These are phyloP conservation scores for Trichosurus vulpecula DNA, from an alignment of 2,797 vertebrate genomes.

Conservation along the genomic window DNA sequence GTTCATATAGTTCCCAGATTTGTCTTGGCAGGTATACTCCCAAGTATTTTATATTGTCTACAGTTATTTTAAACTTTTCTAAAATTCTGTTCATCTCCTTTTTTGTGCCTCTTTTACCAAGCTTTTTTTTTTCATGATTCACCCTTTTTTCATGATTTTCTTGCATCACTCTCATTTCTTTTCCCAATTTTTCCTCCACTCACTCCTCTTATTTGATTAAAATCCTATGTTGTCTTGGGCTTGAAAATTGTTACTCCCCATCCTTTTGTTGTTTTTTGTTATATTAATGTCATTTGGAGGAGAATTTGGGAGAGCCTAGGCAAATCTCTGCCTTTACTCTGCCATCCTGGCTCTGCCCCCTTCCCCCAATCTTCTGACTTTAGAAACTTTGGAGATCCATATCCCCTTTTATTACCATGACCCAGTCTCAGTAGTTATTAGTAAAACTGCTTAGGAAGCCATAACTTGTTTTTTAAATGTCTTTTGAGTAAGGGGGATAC, in stretches of 20 bases:
- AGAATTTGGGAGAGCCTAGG: not conserved
- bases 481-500: not conserved
- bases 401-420: not conserved
- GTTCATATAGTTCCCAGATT: not conserved
- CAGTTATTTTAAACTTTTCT: not conserved
- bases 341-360: not conserved
- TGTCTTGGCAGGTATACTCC: not conserved
- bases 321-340: not conserved
- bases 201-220: not conserved
- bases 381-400: not conserved
- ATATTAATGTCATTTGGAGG: not conserved
- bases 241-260: not conserved
- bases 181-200: not conserved
- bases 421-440: not conserved
- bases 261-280: not conserved
- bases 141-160: not conserved
- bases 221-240: not conserved
- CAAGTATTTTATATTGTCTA: not conserved
- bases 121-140: too few relatives aligned
- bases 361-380: not conserved
- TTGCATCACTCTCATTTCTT: not conserved
- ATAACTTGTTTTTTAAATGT: not conserved
- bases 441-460: not conserved
- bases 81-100: not conserved
- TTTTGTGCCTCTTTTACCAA: not conserved